Evolutionary conservation across 2,888 invertebrate genomes (phyloP).

Genomic region (Drosophila paramelanica): DNA sequence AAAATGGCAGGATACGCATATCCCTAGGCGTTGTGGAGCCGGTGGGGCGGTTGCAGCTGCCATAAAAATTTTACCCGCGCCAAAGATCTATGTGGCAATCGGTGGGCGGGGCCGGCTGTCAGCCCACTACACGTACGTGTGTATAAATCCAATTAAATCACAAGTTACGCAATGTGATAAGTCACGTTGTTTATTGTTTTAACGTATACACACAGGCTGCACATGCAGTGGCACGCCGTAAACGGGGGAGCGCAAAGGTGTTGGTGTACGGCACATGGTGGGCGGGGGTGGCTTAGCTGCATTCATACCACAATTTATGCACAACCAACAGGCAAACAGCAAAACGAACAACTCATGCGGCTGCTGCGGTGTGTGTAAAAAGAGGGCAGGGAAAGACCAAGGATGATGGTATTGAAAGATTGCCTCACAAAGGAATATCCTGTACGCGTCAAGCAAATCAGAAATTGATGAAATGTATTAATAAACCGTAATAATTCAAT

Average conservation of each 20-base stretch:
- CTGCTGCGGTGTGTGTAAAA: conserved; percentile 53
- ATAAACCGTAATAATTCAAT: neutral
- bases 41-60: conserved; percentile 13
- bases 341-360: conserved; percentile 57
- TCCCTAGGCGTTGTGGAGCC: conserved; percentile 37
- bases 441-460: neutral
- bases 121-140: conserved; percentile 30
- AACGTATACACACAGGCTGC: conserved; percentile 37
- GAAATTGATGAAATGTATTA: neutral
- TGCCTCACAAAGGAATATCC: neutral
- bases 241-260: neutral
- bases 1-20: conserved; percentile 18
- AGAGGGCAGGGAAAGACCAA: conserved; percentile 9
- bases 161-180: conserved; percentile 81
- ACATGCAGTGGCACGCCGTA: conserved; percentile 3
- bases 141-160: conserved; percentile 81
- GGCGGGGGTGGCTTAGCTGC: conserved; percentile 14
- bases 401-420: neutral
- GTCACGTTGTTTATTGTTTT: conserved; percentile 81
- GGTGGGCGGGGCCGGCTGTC: conserved; percentile 22
- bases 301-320: conserved; percentile 70
- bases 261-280: neutral
- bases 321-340: conserved; percentile 62
- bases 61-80: conserved; percentile 42
- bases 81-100: neutral